Conservation (phyloP, 2,888 invertebrate species). For the Tinea pellionella region DNA sequence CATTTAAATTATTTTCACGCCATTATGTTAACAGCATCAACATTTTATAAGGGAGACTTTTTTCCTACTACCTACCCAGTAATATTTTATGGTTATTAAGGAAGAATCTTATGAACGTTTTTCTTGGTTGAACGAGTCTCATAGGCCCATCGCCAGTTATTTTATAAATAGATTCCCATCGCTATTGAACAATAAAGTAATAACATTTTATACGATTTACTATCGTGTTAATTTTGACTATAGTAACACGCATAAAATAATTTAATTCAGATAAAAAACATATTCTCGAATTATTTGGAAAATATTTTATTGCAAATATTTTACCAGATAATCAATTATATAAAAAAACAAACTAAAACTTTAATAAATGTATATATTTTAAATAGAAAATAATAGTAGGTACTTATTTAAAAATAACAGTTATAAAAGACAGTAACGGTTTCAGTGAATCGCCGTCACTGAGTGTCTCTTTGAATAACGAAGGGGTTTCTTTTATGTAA, state of each 20-base stretch:
- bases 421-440: neutral
- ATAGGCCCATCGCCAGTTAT: neutral
- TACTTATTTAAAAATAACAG: no score
- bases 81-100: neutral
- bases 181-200: neutral
- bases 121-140: neutral
- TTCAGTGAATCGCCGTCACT: conserved; percentile 28
- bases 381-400: no score
- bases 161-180: neutral
- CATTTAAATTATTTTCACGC: conserved; percentile 55
- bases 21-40: conserved; percentile 51
- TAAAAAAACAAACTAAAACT: no score
- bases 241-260: no score
- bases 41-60: conserved; percentile 32
- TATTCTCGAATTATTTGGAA: no score
- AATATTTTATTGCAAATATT: no score
- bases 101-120: neutral
- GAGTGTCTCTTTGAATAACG: conserved; percentile 56
- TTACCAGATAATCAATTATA: no score
- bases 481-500: conserved; percentile 33
- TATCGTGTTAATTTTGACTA: no score
- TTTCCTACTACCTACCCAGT: neutral
- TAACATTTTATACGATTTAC: no score
- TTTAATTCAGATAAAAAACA: no score
- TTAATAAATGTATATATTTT: no score